These are phyloP conservation scores for Neodiprion pinetum DNA, from an alignment of 1,140 invertebrate species.

Conservation along the genomic window DNA sequence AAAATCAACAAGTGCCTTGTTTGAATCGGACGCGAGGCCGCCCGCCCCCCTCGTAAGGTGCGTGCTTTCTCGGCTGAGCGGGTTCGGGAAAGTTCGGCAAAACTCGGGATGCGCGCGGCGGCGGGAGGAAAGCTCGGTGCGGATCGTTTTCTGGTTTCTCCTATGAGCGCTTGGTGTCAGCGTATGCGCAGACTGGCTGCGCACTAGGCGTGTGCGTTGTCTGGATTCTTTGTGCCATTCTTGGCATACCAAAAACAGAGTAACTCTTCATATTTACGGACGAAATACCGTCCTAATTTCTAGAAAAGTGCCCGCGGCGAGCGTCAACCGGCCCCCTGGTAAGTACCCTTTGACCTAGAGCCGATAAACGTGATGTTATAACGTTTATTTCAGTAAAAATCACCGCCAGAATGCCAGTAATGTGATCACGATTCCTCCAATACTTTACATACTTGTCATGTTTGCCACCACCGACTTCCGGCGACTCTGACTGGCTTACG, in stretches of 20 bases:
- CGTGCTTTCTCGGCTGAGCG: conserved; percentile 29
- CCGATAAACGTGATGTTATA: conserved; percentile 66
- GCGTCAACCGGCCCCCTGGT: conserved; percentile 70
- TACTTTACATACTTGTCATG: conserved; percentile 82
- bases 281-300: conserved; percentile 71
- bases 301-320: conserved; percentile 56
- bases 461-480: conserved; percentile 68
- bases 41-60: conserved; percentile 33
- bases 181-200: conserved; percentile 82
- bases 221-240: conserved; percentile 94
- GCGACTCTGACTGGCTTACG: conserved; percentile 63
- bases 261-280: conserved; percentile 79
- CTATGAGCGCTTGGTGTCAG: conserved; percentile 72
- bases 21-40: conserved; percentile 12
- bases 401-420: conserved; percentile 73
- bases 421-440: conserved; percentile 77
- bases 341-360: conserved; percentile 63
- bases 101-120: conserved; percentile 43
- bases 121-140: conserved; percentile 50
- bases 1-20: conserved; percentile 16
- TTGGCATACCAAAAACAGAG: conserved; percentile 90
- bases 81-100: conserved; percentile 33
- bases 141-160: conserved; percentile 58
- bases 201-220: conserved; percentile 86
- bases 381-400: conserved; percentile 62